phyloP scores from a whole-genome alignment of 2,113 vertebrate genomes.

The Engraulis encrasicolus region DNA sequence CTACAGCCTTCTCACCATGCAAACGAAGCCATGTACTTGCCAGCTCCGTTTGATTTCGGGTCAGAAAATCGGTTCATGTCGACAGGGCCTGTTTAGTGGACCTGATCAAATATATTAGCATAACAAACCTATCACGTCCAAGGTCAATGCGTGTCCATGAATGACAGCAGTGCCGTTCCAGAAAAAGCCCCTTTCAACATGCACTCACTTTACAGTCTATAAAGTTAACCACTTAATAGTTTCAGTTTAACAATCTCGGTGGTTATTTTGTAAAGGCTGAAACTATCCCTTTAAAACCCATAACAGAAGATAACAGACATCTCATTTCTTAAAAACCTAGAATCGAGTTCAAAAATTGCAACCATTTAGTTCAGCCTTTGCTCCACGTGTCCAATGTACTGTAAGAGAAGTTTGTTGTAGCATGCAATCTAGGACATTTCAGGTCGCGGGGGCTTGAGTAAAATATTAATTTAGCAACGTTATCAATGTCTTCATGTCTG shows the following conservation, averaged over 20 bases:
- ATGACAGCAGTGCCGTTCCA: not conserved
- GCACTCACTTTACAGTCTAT: not conserved
- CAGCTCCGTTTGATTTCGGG: not conserved
- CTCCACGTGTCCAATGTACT: constrained; percentile 5
- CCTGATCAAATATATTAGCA: not conserved
- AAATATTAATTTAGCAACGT: not conserved
- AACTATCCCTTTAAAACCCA: not conserved
- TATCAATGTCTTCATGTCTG: not conserved
- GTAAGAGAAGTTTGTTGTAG: not conserved
- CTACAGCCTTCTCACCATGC: not conserved
- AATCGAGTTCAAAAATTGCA: not conserved
- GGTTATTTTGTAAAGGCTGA: not conserved
- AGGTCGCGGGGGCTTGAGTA: not conserved
- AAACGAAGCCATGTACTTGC: not conserved
- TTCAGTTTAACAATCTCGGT: not conserved
- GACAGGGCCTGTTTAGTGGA: not conserved
- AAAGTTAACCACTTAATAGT: not conserved
- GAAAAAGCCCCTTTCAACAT: not conserved
- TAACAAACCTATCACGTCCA: not conserved
- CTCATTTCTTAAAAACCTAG: not conserved
- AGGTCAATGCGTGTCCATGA: not conserved
- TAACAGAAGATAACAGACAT: not conserved
- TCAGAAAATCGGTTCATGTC: not conserved
- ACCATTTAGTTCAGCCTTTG: not conserved
- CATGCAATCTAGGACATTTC: not conserved